phyloP scores from a whole-genome alignment of 2,113 vertebrate species.

The Crotalus horridus region DNA sequence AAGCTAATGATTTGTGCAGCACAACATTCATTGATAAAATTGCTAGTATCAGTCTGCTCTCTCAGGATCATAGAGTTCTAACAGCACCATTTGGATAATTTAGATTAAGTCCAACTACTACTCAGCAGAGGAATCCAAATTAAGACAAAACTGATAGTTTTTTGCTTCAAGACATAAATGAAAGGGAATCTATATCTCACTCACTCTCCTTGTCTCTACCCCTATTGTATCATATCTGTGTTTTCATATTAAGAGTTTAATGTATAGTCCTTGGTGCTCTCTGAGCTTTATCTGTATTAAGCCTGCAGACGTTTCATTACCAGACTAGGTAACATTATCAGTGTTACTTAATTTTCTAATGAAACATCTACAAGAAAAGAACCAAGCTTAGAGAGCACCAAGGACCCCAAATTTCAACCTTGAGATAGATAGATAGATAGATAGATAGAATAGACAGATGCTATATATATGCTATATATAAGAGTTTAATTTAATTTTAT shows the following conservation, averaged over 20 bases:
- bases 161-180: background rate
- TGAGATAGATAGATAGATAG: background rate
- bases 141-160: background rate
- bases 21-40: background rate
- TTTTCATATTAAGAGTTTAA: background rate
- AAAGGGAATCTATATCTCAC: background rate
- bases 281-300: background rate
- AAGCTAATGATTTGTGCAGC: background rate
- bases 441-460: too few species aligned
- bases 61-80: background rate
- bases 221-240: background rate
- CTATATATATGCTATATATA: too few species aligned
- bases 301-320: background rate
- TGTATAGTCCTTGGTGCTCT: background rate
- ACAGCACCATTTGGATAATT: background rate
- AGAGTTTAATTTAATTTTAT: too few species aligned
- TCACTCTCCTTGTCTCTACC: background rate
- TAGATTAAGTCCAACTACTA: background rate
- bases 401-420: background rate
- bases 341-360: too few species aligned
- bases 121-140: background rate
- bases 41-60: background rate
- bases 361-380: background rate
- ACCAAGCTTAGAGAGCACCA: background rate
- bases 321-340: background rate